Conservation (phyloP, 2,113 vertebrate genomes). For the Sminthopsis crassicaudata region DNA sequence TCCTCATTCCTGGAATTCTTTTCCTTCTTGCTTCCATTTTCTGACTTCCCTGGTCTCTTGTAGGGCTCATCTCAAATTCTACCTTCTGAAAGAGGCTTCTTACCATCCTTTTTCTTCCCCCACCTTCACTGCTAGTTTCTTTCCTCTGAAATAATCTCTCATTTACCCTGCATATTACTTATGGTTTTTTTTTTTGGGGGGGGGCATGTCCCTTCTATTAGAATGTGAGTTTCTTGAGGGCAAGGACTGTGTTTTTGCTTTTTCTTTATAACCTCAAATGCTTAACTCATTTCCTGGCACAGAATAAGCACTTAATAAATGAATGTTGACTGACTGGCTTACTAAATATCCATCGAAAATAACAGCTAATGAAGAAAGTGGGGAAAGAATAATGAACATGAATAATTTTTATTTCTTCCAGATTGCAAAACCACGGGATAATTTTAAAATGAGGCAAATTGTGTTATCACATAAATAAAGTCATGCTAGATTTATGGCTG, state of each 20-base stretch:
- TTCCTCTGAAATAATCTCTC: background rate
- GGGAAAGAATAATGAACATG: background rate
- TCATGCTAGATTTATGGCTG: background rate
- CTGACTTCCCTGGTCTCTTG: background rate
- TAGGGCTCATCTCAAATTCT: background rate
- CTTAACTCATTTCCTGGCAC: background rate
- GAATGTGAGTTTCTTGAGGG: background rate
- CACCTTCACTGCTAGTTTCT: background rate
- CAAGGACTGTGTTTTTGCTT: background rate
- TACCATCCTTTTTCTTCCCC: background rate
- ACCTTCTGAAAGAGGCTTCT: background rate
- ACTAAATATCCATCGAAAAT: background rate
- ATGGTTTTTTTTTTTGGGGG: background rate
- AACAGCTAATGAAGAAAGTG: background rate
- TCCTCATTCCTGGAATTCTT: background rate
- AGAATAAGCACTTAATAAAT: background rate
- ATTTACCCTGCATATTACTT: background rate
- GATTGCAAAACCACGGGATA: background rate
- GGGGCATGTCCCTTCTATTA: background rate
- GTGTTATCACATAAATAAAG: background rate
- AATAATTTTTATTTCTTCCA: background rate
- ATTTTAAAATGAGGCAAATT: background rate
- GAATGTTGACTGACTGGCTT: background rate
- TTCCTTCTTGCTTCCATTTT: background rate
- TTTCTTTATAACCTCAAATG: background rate